A percentile compares a stretch with the other conserved stretches of the same genome.
phyloP scores from a whole-genome alignment of 2,797 vertebrate species.

The Enoplosus armatus region DNA sequence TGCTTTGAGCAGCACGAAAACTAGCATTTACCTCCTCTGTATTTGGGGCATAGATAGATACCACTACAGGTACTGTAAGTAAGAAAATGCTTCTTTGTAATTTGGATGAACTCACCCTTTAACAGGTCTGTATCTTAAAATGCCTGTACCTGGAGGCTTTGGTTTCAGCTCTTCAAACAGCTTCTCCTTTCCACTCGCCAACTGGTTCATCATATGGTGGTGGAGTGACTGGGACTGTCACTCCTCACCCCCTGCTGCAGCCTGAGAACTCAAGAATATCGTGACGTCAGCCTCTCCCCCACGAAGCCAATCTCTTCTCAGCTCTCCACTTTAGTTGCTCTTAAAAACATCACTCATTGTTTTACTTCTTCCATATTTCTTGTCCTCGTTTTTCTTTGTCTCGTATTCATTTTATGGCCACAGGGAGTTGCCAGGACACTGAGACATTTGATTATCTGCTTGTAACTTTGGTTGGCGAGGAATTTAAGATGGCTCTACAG shows the following conservation, averaged over 20 bases:
- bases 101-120: constrained; percentile 28
- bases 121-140: constrained; percentile 21
- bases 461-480: constrained; percentile 32
- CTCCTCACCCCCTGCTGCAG: constrained; percentile 32
- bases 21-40: background rate
- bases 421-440: constrained; percentile 37
- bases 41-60: background rate
- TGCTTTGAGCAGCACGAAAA: background rate
- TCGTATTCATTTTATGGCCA: constrained; percentile 51
- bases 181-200: constrained; percentile 1
- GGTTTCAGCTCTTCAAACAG: constrained; percentile 7
- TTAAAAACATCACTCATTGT: constrained; percentile 47
- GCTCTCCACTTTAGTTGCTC: constrained; percentile 28
- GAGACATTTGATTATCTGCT: constrained; percentile 47
- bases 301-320: constrained; percentile 20
- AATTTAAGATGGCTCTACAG: constrained; percentile 17
- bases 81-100: background rate
- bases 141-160: constrained; percentile 19
- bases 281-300: constrained; percentile 35
- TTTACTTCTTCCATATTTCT: constrained; percentile 52
- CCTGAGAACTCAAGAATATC: constrained; percentile 9
- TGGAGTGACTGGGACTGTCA: background rate
- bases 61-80: background rate
- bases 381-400: constrained; percentile 36
- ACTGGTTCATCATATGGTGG: constrained; percentile 11